A percentile compares a stretch with the other conserved stretches of the same genome.
Evolutionary conservation across 2,113 vertebrate genomes (phyloP).

Genomic region (Gallinago paraguaiae): DNA sequence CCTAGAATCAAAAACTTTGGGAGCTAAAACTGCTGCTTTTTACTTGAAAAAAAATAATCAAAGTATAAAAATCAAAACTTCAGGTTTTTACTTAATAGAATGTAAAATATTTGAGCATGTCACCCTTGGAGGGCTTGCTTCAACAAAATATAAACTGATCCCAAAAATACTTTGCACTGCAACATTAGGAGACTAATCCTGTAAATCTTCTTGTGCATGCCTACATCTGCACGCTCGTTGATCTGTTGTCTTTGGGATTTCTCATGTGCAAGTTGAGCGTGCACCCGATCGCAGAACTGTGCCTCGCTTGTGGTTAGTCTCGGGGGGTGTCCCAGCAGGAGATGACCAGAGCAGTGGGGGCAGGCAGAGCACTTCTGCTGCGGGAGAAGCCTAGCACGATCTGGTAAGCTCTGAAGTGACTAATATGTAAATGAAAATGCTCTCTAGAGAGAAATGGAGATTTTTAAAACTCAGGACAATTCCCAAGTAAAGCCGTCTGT

Average conservation of each 20-base stretch:
- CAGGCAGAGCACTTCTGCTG: not conserved
- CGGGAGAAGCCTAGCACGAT: not conserved
- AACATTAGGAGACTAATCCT: not conserved
- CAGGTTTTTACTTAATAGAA: not conserved
- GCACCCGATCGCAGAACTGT: not conserved
- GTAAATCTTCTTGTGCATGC: not conserved
- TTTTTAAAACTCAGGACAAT: not conserved
- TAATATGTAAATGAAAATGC: not conserved
- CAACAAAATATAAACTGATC: not conserved
- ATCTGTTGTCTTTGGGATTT: not conserved
- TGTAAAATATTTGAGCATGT: not conserved
- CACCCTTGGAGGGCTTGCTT: not conserved
- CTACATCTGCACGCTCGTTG: not conserved
- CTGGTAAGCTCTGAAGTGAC: conserved; percentile 14
- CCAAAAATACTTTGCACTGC: not conserved
- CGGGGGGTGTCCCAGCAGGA: not conserved
- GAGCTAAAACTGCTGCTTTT: not conserved
- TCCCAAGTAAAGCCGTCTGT: conserved; percentile 19
- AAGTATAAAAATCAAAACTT: not conserved
- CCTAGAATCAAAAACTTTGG: not conserved
- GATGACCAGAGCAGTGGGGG: not conserved
- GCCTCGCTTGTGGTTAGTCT: not conserved
- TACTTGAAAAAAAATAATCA: not conserved
- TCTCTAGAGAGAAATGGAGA: conserved; percentile 5
- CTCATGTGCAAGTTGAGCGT: not conserved